Percentiles rank a stretch among this genome's conserved stretches.
phyloP scores from a whole-genome alignment of 1,140 invertebrate species.

The Berghia stephanieae region DNA sequence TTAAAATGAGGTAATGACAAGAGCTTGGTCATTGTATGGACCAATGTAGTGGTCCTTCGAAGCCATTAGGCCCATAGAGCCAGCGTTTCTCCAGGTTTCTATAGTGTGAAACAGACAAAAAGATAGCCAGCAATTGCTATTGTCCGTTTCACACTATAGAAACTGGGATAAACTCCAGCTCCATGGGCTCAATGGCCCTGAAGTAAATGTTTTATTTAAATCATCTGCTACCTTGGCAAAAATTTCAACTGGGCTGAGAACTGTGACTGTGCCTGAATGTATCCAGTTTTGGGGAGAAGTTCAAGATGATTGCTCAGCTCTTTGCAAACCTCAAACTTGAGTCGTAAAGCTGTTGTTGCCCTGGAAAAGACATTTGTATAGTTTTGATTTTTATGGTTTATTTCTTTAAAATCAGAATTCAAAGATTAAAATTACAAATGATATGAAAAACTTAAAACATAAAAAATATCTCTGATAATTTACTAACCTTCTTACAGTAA shows the following conservation, averaged over 20 bases:
- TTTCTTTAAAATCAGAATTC: not conserved
- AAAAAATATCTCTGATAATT: too few relatives aligned
- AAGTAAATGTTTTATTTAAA: not conserved
- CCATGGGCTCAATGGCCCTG: too few relatives aligned
- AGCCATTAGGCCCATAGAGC: too few relatives aligned
- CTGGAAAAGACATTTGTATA: constrained; percentile 42
- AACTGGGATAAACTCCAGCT: too few relatives aligned
- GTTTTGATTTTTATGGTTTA: too few relatives aligned
- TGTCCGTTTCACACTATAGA: too few relatives aligned
- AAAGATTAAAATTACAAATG: not conserved
- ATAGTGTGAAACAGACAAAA: not conserved
- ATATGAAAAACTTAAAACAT: not conserved
- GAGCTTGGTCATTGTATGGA: too few relatives aligned
- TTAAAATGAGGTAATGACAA: too few relatives aligned
- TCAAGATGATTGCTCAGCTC: constrained; percentile 64
- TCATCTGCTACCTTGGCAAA: constrained; percentile 56
- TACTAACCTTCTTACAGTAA: too few relatives aligned
- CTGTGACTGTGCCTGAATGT: constrained; percentile 66
- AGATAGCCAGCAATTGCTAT: not conserved
- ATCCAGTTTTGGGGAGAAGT: constrained; percentile 65
- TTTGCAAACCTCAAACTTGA: constrained; percentile 65
- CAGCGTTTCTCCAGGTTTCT: too few relatives aligned
- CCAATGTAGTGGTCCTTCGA: too few relatives aligned
- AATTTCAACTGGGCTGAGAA: constrained; percentile 68
- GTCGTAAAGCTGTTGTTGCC: constrained; percentile 60